Percentiles rank a stretch among this genome's conserved stretches.
Evolutionary conservation across 2,888 invertebrate species (phyloP).

Genomic region (Noctua pronuba): DNA sequence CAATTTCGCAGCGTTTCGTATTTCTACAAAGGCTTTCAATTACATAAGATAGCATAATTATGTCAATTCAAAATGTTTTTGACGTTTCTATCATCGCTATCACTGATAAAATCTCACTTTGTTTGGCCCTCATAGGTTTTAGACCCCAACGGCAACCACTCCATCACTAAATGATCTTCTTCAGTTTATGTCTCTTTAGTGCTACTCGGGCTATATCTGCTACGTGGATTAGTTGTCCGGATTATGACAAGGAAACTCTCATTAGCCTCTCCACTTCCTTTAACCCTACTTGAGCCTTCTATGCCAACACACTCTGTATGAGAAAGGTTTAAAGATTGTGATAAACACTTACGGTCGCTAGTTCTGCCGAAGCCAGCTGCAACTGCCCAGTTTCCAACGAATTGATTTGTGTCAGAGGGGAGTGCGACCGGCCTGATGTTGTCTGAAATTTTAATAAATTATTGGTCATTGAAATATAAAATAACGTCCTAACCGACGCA

Average conservation of each 20-base stretch:
- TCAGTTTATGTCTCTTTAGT: neutral
- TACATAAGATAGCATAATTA: neutral
- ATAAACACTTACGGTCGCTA: slow-evolving; percentile 74
- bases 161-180: neutral
- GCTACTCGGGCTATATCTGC: neutral
- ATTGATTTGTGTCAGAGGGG: slow-evolving; percentile 68
- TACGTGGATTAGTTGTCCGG: neutral
- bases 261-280: too few species aligned
- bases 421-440: slow-evolving; percentile 72
- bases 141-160: neutral
- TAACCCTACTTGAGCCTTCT: neutral
- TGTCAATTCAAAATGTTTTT: neutral
- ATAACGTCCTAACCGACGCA: too few species aligned
- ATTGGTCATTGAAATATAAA: neutral
- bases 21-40: neutral
- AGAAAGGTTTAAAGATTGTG: too few species aligned
- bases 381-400: slow-evolving; percentile 71
- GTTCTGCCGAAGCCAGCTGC: slow-evolving; percentile 81
- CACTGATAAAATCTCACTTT: neutral
- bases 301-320: too few species aligned
- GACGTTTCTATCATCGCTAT: neutral
- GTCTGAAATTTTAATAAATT: slow-evolving; percentile 65
- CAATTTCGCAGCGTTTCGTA: neutral
- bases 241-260: too few species aligned
- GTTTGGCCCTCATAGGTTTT: neutral